These are phyloP conservation scores for Nesogale talazaci DNA, from an alignment of 2,113 vertebrate species.

Conservation along the genomic window DNA sequence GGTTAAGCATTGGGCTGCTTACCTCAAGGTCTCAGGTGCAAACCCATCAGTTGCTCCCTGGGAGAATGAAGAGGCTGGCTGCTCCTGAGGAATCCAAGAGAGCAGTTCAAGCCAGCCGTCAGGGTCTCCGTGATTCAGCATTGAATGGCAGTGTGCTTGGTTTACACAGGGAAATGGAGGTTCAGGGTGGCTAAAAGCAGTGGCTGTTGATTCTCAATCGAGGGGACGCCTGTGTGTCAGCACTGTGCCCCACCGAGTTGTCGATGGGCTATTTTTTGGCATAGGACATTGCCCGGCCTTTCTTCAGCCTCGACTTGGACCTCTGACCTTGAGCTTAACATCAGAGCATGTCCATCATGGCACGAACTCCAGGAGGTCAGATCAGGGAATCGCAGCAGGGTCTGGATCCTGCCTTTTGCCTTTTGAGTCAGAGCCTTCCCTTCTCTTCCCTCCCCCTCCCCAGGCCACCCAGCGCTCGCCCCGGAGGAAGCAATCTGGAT, in stretches of 20 bases:
- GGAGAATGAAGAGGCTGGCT: too few species aligned
- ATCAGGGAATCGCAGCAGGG: neutral
- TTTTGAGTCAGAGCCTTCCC: neutral
- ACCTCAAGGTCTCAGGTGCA: too few species aligned
- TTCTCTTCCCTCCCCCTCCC: neutral
- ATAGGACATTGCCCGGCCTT: neutral
- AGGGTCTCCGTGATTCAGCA: too few species aligned
- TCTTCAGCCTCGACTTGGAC: neutral
- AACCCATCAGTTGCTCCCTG: too few species aligned
- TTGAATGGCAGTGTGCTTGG: too few species aligned
- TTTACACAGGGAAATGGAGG: neutral
- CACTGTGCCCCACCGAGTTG: neutral
- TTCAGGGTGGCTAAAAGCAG: neutral
- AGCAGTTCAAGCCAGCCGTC: too few species aligned
- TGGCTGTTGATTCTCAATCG: neutral
- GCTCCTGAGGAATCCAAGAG: too few species aligned
- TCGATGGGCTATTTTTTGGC: neutral
- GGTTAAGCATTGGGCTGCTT: too few species aligned
- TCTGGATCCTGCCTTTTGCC: neutral
- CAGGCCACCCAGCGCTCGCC: rapidly evolving
- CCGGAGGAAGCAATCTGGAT: neutral
- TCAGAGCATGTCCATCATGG: neutral
- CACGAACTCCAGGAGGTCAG: neutral
- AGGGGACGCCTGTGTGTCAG: neutral
- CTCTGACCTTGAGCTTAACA: neutral